Conservation (phyloP, 2,113 vertebrate genomes). For the Antechinus stuartii region DNA sequence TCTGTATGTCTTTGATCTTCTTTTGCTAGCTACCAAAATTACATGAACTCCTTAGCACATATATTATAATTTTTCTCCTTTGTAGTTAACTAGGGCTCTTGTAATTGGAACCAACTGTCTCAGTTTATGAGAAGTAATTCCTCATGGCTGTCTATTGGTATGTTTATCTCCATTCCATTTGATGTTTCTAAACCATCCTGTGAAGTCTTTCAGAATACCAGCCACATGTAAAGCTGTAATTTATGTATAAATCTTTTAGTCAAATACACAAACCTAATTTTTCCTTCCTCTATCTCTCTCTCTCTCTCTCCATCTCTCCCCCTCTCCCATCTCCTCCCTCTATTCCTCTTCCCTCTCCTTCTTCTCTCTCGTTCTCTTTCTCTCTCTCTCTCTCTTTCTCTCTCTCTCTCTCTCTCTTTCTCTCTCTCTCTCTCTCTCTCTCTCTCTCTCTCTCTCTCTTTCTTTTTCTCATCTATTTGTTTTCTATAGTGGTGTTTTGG, state of each 20-base stretch:
- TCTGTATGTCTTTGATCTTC: neutral
- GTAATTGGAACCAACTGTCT: neutral
- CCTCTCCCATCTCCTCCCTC: too few species aligned
- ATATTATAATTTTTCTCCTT: neutral
- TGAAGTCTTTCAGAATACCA: neutral
- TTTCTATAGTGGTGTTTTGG: neutral
- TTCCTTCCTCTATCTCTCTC: too few species aligned
- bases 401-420: too few species aligned
- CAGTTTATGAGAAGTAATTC: neutral
- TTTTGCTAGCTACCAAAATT: neutral
- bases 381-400: too few species aligned
- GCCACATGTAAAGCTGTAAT: neutral
- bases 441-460: neutral
- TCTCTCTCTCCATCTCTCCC: too few species aligned
- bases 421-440: neutral
- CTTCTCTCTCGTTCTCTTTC: fast-evolving
- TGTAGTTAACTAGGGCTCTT: neutral
- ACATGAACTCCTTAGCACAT: neutral
- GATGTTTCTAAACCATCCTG: neutral
- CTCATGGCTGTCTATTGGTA: neutral
- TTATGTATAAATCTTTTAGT: neutral
- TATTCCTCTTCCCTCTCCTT: neutral
- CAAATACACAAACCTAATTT: neutral
- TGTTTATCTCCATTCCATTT: neutral
- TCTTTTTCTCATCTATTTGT: neutral